Evolutionary conservation across 2,797 vertebrate genomes (phyloP).

Genomic region (Protosalanx chinensis): DNA sequence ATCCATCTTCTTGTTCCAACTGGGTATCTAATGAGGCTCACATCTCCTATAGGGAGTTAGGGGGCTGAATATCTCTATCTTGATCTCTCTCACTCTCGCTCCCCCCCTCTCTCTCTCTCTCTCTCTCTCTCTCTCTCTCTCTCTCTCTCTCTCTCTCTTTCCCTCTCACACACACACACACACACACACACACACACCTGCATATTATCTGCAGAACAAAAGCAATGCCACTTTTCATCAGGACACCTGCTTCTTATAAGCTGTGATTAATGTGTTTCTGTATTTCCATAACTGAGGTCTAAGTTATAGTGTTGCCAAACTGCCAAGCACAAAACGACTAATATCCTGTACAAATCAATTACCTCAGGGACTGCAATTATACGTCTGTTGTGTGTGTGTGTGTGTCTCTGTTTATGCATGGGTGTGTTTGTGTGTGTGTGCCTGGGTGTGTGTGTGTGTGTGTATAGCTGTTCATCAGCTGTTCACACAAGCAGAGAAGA

Average conservation of each 20-base stretch:
- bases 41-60: no score
- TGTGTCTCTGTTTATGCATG: neutral
- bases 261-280: neutral
- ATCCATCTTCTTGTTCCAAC: neutral
- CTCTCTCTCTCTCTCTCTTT: neutral
- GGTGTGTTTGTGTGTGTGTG: slow-evolving; percentile 6
- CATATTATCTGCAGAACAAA: no score
- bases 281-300: neutral
- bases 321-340: neutral
- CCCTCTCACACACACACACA: neutral
- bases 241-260: neutral
- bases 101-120: no score
- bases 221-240: neutral
- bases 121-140: neutral
- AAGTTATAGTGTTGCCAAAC: neutral
- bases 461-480: slow-evolving; percentile 22
- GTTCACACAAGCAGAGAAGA: slow-evolving; percentile 26
- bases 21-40: no score
- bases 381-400: slow-evolving; percentile 5
- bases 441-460: neutral
- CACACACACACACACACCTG: neutral
- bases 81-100: slow-evolving; percentile 1
- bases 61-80: no score
- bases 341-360: slow-evolving; percentile 27
- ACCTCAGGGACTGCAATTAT: slow-evolving; percentile 26